Percentiles rank a stretch among this genome's conserved stretches.
Evolutionary conservation across 2,888 invertebrate genomes (phyloP).

Genomic region (Julus scandinavius): DNA sequence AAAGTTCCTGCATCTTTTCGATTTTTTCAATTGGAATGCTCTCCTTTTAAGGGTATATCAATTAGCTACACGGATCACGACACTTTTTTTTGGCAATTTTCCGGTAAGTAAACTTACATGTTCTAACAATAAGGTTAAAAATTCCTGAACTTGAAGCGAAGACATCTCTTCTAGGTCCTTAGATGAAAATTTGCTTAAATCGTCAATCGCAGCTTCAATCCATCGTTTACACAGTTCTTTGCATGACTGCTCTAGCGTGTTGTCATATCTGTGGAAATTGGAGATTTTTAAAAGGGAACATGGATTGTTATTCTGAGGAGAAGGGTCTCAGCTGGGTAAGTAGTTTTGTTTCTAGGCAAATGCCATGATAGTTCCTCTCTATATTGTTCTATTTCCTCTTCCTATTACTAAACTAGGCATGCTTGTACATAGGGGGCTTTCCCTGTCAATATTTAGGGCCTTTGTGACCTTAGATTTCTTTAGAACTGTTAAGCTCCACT

Average conservation of each 20-base stretch:
- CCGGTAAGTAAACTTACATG: conserved; percentile 58
- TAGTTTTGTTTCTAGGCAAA: too few relatives aligned
- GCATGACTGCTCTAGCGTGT: conserved; percentile 74
- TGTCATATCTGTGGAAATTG: conserved; percentile 73
- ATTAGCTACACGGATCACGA: not conserved
- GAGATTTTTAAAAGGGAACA: not conserved
- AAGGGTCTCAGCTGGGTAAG: too few relatives aligned
- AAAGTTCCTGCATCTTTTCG: conserved; percentile 73
- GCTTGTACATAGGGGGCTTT: too few relatives aligned
- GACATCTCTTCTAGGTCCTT: conserved; percentile 72
- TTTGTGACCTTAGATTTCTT: too few relatives aligned
- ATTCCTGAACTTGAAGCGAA: conserved; percentile 75
- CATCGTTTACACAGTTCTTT: conserved; percentile 72
- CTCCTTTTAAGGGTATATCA: conserved; percentile 62
- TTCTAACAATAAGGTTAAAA: conserved; percentile 76
- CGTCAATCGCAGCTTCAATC: conserved; percentile 65
- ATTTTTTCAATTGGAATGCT: conserved; percentile 72
- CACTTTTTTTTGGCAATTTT: not conserved
- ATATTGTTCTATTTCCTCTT: too few relatives aligned
- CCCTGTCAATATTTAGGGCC: too few relatives aligned
- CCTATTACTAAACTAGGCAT: too few relatives aligned
- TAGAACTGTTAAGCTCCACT: too few relatives aligned
- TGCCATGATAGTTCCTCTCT: too few relatives aligned
- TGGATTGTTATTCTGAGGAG: too few relatives aligned
- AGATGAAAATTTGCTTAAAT: conserved; percentile 66